Conservation (phyloP, 2,797 vertebrate species). For the Okamejei kenojei region DNA sequence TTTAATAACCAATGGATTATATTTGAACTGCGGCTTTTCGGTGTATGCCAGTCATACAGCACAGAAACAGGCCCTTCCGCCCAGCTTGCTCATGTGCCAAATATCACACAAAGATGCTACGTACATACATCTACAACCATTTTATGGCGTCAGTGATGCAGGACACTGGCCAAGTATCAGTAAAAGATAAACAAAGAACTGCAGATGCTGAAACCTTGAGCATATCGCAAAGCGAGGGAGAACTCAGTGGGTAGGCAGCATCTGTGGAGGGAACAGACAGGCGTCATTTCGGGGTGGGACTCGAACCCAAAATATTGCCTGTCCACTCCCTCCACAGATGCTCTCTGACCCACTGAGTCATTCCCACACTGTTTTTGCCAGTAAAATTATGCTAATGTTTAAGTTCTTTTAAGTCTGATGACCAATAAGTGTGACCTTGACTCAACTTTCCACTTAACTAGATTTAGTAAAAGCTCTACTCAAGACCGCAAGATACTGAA, state of each 20-base stretch:
- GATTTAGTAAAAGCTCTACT: background rate
- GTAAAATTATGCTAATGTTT: too few species aligned
- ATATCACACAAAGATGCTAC: background rate
- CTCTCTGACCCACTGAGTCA: too few species aligned
- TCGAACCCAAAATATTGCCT: too few species aligned
- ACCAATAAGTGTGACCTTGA: background rate
- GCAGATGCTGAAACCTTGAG: too few species aligned
- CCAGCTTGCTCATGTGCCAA: too few species aligned
- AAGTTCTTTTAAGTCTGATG: background rate
- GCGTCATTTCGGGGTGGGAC: too few species aligned
- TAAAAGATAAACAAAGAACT: background rate
- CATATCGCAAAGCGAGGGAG: too few species aligned
- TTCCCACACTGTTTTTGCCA: too few species aligned
- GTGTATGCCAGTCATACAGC: background rate
- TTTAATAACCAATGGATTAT: background rate
- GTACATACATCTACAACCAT: background rate
- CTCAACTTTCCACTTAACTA: background rate
- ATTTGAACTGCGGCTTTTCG: background rate
- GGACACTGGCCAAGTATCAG: background rate
- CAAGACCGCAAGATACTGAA: background rate
- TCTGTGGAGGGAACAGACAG: too few species aligned
- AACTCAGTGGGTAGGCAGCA: too few species aligned
- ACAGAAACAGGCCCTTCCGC: too few species aligned
- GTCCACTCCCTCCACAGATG: too few species aligned
- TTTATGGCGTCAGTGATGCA: background rate